Base-by-base conservation (phyloP, 1,140 invertebrate species). In the Bombyx mandarina region DNA sequence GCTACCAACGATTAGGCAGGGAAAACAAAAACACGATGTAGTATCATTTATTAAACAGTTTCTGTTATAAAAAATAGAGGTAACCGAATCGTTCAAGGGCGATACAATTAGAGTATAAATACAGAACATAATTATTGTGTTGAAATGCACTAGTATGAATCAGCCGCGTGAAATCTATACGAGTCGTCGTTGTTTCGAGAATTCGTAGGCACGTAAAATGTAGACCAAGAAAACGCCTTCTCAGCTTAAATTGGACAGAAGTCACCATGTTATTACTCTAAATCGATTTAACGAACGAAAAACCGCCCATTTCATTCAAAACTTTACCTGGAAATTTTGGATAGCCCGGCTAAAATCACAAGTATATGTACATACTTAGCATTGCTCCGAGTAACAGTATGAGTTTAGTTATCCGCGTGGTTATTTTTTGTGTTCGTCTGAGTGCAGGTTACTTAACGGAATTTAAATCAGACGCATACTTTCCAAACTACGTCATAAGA, bases 401-500 rank as follows among this genome's bases (percentile, higher is more conserved):
- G 26, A 35, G 2, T 35, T 35, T 35, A 35, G 26, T 35, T 35
- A 35, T 35, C 26, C 26, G 26, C 26, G 26, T 35, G 26, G 26
- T 35, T 35, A 5, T 35, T 35, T 35, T 35, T 35, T 35, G 4
- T 35, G 26, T 63, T 43, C 57, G 46, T 54, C 51, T 62, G 52
- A 43, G 35, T 55, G 52, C 58, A 60, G 64, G 59, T 69, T 65
- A 73, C 68, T 60, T 76, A 75, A 66, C 73, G 70, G 66, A 79
- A 76, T 76, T 69, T 67, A 62, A 75, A 73, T 68, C 66, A 75
- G 69, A 60, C 68, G 56, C 68, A 79, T 79, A 77, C 78, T 80
- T 83, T 78, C 77, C 72, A 73, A 73, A 78, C 79, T 71, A 75
- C 80, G 80, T 83, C 80, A 83, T 73, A 66, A 53, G 64, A 71